These are phyloP conservation scores for Reticulitermes lucifugus DNA, from an alignment of 2,888 invertebrate genomes.

Conservation along the genomic window DNA sequence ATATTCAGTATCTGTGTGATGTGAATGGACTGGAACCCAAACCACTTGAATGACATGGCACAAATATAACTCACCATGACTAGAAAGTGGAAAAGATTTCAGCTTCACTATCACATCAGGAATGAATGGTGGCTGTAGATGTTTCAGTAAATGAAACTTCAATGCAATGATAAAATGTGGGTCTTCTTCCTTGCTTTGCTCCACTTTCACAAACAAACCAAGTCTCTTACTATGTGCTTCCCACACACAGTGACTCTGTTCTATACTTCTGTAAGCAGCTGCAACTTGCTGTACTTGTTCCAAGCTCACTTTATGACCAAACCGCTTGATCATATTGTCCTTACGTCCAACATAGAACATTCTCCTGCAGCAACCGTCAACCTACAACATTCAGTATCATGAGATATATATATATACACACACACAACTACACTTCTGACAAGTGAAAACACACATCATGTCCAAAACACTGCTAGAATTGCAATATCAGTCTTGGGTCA, in stretches of 20 bases:
- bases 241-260: slow-evolving; percentile 70
- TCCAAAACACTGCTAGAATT: not conserved
- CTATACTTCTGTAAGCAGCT: slow-evolving; percentile 65
- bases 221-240: slow-evolving; percentile 65
- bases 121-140: slow-evolving; percentile 40
- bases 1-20: no score
- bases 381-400: not conserved
- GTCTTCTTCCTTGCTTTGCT: not conserved
- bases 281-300: slow-evolving; percentile 67
- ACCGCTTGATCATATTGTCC: slow-evolving; percentile 80
- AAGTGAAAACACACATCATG: not conserved
- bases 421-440: no score
- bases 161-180: slow-evolving; percentile 9
- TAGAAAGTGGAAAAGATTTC: slow-evolving; percentile 70
- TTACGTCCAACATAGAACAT: slow-evolving; percentile 73
- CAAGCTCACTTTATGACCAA: slow-evolving; percentile 78
- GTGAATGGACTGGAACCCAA: no score
- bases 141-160: slow-evolving; percentile 27
- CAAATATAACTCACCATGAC: slow-evolving; percentile 72
- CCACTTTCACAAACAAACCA: slow-evolving; percentile 65
- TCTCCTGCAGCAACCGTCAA: not conserved
- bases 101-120: slow-evolving; percentile 76
- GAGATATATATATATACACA: no score
- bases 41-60: no score
- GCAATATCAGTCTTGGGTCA: no score